phyloP scores from a whole-genome alignment of 2,888 invertebrate species.

The Ennomos fuscantarius region DNA sequence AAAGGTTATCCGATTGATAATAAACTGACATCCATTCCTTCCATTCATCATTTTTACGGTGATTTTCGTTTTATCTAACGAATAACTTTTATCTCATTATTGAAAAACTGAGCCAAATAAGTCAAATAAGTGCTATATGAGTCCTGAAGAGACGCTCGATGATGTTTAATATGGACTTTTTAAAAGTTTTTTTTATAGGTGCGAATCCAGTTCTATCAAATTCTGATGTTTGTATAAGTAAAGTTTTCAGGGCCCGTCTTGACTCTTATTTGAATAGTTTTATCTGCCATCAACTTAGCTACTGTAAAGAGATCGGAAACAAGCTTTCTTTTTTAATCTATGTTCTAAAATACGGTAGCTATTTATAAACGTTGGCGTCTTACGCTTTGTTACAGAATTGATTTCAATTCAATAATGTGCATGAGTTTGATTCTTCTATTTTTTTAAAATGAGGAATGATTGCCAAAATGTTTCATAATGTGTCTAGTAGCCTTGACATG shows the following conservation, averaged over 20 bases:
- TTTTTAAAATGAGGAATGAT: constrained; percentile 45
- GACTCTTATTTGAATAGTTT: no score
- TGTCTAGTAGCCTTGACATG: constrained; percentile 67
- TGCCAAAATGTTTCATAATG: constrained; percentile 66
- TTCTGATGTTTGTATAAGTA: not conserved
- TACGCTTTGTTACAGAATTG: constrained; percentile 5
- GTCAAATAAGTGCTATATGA: constrained; percentile 44
- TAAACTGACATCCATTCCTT: no score
- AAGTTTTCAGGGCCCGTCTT: no score
- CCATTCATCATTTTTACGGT: no score
- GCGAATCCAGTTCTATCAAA: constrained; percentile 11
- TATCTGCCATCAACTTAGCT: no score
- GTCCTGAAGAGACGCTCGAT: constrained; percentile 73
- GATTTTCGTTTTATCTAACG: no score
- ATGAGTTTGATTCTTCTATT: constrained; percentile 11
- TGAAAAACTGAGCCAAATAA: not conserved
- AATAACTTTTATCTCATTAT: no score
- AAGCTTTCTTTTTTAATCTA: no score
- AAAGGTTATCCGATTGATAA: no score
- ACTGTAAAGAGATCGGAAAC: no score
- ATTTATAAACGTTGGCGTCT: no score
- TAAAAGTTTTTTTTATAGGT: constrained; percentile 20
- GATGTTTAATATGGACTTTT: constrained; percentile 41
- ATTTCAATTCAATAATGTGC: constrained; percentile 12
- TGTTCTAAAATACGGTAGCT: no score